Conservation (phyloP, 2,113 vertebrate species). For the Poeciliopsis turrubarensis region DNA sequence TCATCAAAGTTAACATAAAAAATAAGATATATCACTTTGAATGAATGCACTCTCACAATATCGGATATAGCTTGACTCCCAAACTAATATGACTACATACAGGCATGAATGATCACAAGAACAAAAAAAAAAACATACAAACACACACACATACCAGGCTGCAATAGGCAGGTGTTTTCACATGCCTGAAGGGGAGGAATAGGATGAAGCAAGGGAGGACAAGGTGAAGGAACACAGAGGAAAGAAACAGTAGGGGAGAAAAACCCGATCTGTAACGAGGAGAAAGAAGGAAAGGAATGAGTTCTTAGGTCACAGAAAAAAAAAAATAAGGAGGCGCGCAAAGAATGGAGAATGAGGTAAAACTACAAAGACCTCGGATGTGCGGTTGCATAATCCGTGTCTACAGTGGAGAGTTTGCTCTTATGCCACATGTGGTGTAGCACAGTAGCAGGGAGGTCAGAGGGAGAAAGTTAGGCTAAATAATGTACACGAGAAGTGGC, state of each 20-base stretch:
- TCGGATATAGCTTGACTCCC: not conserved
- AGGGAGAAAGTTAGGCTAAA: constrained; percentile 61
- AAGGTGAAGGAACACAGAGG: constrained; percentile 25
- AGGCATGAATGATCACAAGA: constrained; percentile 7
- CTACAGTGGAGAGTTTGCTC: constrained; percentile 59
- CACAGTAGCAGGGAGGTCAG: constrained; percentile 57
- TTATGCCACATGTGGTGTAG: constrained; percentile 53
- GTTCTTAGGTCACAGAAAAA: constrained; percentile 34
- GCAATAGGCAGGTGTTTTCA: constrained; percentile 60
- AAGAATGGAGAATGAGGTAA: constrained; percentile 6
- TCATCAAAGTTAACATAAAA: too few species aligned
- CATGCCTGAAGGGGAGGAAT: constrained; percentile 36
- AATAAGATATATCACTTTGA: not conserved
- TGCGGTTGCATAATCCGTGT: constrained; percentile 66
- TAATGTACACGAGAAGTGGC: constrained; percentile 75
- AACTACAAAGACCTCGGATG: constrained; percentile 28
- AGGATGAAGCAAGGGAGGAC: constrained; percentile 5
- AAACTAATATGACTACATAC: constrained; percentile 10
- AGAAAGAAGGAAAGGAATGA: constrained; percentile 38
- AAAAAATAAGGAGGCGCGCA: constrained; percentile 3
- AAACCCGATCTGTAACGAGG: constrained; percentile 22
- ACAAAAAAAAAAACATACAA: not conserved
- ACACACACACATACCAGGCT: constrained; percentile 28
- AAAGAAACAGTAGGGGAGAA: constrained; percentile 16
- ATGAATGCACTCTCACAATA: not conserved